Conservation (phyloP, 1,140 invertebrate species). For the Platorchestia sp. region DNA sequence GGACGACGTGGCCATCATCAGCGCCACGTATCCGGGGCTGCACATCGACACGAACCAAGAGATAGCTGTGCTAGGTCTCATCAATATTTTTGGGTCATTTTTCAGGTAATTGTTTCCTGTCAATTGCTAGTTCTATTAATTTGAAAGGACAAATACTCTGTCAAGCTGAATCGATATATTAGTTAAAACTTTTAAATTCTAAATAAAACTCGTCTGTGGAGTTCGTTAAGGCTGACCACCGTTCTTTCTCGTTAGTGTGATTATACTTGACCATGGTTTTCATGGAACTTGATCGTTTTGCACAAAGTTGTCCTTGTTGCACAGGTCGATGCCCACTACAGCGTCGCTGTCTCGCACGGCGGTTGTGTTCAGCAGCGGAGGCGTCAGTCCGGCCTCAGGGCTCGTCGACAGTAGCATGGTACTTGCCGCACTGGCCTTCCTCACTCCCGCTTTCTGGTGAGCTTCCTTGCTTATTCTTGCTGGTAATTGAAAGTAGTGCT, state of each 20-base stretch:
- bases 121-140: background rate
- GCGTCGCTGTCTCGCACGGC: conserved; percentile 92
- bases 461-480: background rate
- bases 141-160: background rate
- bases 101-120: conserved; percentile 73
- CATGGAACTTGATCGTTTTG: background rate
- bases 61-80: conserved; percentile 83
- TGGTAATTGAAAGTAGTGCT: background rate
- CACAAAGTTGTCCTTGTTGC: background rate
- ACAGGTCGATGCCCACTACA: conserved; percentile 88
- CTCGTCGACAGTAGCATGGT: conserved; percentile 78
- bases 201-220: background rate
- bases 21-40: conserved; percentile 76
- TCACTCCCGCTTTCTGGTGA: conserved; percentile 61
- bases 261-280: background rate
- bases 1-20: conserved; percentile 85
- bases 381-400: conserved; percentile 90
- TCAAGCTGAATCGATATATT: too few species aligned
- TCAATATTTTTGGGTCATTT: conserved; percentile 92
- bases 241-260: background rate
- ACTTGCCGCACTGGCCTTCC: conserved; percentile 62
- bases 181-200: too few species aligned
- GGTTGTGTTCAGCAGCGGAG: conserved; percentile 93
- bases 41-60: conserved; percentile 88
- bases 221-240: background rate